Base-by-base conservation (phyloP, 1,140 invertebrate genomes). In the Drosophila murphyi region DNA sequence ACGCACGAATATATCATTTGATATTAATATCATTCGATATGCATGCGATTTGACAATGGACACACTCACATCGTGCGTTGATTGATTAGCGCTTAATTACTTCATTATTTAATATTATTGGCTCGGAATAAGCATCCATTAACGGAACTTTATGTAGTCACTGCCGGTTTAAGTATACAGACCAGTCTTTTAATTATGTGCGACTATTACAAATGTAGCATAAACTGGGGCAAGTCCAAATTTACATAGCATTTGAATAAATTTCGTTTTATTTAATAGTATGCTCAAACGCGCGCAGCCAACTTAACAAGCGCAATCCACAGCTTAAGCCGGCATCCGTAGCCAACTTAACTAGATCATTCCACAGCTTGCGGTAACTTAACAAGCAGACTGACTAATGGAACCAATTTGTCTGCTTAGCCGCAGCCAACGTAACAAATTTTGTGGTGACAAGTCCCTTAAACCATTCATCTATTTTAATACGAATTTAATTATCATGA, bases 81-180 rank as follows among this genome's bases (percentile, higher is more conserved):
- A 50, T 78, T 85, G 59, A 85, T 81, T 72, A 86, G 75, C 55
- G 41, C 45, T 60, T 75, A 81, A 81, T 86, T 45, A n/a, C 29
- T 59, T 64, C 8, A 64, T 34, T 71, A 31, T 51, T 34, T 47
- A 45, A 12, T 45, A n/a, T 6, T 3, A 37, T 10, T 37, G 34
- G 8, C 12, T 51, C 6, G 28, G 2, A 37, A 43, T 54, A n/a
- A 51, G 34, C 8, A 8, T 6, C 10, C 28, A 12, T 48, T 5
- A 8, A 41, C 43, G 7, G 12, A 5, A 31, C 48, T 20, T 34
- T 20, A 39, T 39, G 3, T 35, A 28, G 7, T 28, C 5, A 3
- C 50, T 31, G 28, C 28, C 35, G 12, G 43, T 34, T 35, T 47
- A 35, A 12, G 5, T 2, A 6, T 12, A 4, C n/a, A n/a, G 20